Conservation (phyloP, 2,797 vertebrate species). For the Tympanoctomys barrerae region DNA sequence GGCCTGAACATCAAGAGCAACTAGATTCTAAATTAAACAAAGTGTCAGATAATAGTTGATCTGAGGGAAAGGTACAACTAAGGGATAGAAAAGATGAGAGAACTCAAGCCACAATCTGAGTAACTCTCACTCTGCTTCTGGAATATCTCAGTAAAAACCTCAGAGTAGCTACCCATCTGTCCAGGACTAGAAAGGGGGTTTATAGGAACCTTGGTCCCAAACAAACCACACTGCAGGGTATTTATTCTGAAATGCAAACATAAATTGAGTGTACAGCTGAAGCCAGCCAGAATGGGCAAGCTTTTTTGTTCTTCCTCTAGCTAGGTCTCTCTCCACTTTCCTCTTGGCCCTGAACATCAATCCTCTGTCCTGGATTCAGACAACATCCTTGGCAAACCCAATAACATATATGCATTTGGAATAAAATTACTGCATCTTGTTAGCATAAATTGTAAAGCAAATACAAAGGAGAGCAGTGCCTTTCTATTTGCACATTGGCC, state of each 20-base stretch:
- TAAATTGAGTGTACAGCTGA: constrained; percentile 30
- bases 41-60: not conserved
- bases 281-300: constrained; percentile 52
- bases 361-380: constrained; percentile 71
- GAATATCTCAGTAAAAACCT: not conserved
- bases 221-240: constrained; percentile 73
- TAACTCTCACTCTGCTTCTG: not conserved
- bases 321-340: constrained; percentile 28
- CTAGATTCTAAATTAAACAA: not conserved
- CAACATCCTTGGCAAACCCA: constrained; percentile 73
- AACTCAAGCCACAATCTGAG: not conserved
- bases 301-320: constrained; percentile 16
- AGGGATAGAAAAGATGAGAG: not conserved
- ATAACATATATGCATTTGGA: constrained; percentile 78
- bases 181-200: not conserved
- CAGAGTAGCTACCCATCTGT: not conserved
- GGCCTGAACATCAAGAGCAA: not conserved
- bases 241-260: constrained; percentile 59
- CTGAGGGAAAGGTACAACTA: not conserved
- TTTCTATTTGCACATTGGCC: constrained; percentile 66
- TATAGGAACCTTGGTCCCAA: not conserved
- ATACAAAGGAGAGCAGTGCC: constrained; percentile 70
- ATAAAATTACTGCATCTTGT: constrained; percentile 76
- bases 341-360: constrained; percentile 47
- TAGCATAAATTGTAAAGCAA: constrained; percentile 77